These are phyloP conservation scores for Pycnomerus fuliginosus DNA, from an alignment of 2,888 invertebrate species.

Conservation along the genomic window DNA sequence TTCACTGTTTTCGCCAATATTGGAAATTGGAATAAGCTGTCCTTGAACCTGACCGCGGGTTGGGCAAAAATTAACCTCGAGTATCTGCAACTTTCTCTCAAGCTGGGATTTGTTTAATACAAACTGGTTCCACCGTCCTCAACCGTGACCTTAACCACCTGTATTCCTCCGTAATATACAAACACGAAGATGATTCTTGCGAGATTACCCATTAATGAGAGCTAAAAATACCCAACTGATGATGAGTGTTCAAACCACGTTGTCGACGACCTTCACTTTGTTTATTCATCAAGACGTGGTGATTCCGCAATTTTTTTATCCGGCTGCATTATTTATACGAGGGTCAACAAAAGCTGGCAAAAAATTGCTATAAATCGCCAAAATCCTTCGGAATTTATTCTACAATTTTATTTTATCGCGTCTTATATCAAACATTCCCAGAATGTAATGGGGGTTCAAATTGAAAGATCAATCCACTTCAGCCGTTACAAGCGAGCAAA, in stretches of 20 bases:
- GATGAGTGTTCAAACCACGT: no score
- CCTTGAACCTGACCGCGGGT: slow-evolving; percentile 15
- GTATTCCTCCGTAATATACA: neutral
- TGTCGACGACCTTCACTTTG: no score
- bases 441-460: no score
- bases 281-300: no score
- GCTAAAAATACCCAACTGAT: slow-evolving; percentile 6
- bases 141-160: slow-evolving; percentile 13
- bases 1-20: no score
- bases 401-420: slow-evolving; percentile 10
- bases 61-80: slow-evolving; percentile 8
- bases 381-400: slow-evolving; percentile 10
- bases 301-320: slow-evolving; percentile 3
- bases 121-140: slow-evolving; percentile 15
- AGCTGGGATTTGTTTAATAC: slow-evolving; percentile 13
- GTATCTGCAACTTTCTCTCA: slow-evolving; percentile 15
- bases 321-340: no score
- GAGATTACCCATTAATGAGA: neutral
- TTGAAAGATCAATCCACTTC: no score
- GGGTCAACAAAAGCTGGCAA: slow-evolving; percentile 8
- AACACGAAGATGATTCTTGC: slow-evolving; percentile 9
- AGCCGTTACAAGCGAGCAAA: no score
- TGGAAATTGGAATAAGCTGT: no score
- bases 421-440: no score
- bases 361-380: slow-evolving; percentile 8